Evolutionary conservation across 1,140 invertebrate species (phyloP).

Genomic region (Trichonephila clavata): DNA sequence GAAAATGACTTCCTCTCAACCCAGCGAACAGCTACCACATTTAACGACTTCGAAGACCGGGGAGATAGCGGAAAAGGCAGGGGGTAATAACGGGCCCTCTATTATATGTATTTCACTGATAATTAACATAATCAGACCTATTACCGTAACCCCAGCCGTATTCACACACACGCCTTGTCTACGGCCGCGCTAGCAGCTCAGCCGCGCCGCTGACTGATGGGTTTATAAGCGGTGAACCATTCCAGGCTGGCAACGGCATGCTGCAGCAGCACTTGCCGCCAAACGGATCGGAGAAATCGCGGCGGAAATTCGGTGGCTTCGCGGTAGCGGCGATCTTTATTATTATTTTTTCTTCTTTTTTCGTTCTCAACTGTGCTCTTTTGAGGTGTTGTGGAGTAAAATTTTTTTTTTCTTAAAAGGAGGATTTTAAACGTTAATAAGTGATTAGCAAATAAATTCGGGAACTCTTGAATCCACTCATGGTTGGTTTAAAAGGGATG

Average conservation of each 20-base stretch:
- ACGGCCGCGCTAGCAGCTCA: conserved; percentile 25
- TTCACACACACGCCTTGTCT: conserved; percentile 5
- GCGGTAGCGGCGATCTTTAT: background rate
- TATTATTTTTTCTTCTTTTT: conserved; percentile 22
- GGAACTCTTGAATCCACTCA: background rate
- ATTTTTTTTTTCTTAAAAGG: background rate
- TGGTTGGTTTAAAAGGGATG: background rate
- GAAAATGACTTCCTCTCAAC: conserved; percentile 33
- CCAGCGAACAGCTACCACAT: conserved; percentile 36
- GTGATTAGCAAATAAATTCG: conserved; percentile 39
- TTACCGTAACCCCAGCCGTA: conserved; percentile 57
- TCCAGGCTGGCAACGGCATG: conserved; percentile 24
- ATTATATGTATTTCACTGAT: conserved; percentile 75
- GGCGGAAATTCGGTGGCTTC: background rate
- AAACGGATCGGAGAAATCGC: background rate
- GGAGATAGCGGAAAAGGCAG: conserved; percentile 19
- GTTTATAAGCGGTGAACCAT: conserved; percentile 63
- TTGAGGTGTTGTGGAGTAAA: background rate
- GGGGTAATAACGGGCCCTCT: conserved; percentile 22
- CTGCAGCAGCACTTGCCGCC: background rate
- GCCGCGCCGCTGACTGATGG: conserved; percentile 63
- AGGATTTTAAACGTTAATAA: conserved; percentile 35
- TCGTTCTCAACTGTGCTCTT: background rate
- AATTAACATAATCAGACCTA: conserved; percentile 75
- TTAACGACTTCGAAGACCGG: conserved; percentile 5